Conservation (phyloP, 2,888 invertebrate genomes). For the Drosophila mayaguana region DNA sequence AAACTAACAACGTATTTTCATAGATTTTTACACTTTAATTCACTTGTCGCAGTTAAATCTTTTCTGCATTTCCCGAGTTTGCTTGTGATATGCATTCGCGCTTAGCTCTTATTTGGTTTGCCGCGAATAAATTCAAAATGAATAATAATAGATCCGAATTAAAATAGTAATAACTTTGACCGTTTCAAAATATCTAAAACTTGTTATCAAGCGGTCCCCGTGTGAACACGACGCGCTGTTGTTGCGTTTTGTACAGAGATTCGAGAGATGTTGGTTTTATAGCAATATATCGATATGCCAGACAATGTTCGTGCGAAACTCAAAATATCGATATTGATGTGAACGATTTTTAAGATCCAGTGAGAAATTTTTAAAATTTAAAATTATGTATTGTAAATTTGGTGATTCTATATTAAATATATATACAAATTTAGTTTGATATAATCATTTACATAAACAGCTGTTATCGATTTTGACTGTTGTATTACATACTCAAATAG, state of each 20-base stretch:
- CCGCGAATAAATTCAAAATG: conserved; percentile 20
- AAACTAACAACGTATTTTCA: conserved; percentile 37
- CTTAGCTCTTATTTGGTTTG: conserved; percentile 13
- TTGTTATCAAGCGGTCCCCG: conserved; percentile 48
- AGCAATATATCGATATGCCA: conserved; percentile 26
- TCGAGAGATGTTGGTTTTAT: conserved; percentile 26
- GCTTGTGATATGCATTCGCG: conserved; percentile 42
- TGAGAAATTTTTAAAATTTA: neutral
- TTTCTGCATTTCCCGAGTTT: conserved; percentile 61
- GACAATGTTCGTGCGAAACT: neutral
- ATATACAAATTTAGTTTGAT: too few species aligned
- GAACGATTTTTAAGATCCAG: neutral
- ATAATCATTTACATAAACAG: neutral
- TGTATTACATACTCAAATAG: neutral
- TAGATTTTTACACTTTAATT: conserved; percentile 50
- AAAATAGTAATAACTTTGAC: conserved; percentile 27
- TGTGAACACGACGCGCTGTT: conserved; percentile 62
- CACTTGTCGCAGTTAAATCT: conserved; percentile 56
- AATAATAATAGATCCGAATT: conserved; percentile 23
- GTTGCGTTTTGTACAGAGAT: conserved; percentile 54
- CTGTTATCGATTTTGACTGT: conserved; percentile 4
- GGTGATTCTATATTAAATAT: neutral
- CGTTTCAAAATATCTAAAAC: conserved; percentile 38
- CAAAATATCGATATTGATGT: conserved; percentile 12
- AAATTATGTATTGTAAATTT: too few species aligned